Base-by-base conservation (phyloP, 2,888 invertebrate genomes). In the Drosophila robusta region DNA sequence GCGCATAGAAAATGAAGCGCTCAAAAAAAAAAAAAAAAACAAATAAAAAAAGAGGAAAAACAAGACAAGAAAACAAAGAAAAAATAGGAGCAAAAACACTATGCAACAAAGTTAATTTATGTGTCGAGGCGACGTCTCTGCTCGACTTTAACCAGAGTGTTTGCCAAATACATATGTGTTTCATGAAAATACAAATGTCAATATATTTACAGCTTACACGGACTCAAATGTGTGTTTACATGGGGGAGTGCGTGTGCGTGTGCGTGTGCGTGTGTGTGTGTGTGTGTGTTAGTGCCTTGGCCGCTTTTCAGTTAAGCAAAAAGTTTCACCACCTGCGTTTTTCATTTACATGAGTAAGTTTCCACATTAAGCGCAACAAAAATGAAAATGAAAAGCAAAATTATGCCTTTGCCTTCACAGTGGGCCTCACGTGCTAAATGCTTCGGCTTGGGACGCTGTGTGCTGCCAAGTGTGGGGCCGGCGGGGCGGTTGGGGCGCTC, bases 311-410 rank as follows among this genome's bases (percentile, higher is more conserved):
- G 77, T 64, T 68, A 65, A 60, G 66, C 65, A 63, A 60, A 75
- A 84, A 75, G 78, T 67, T 75, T 75, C 65, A 66, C 75, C 87
- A 87, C 81, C 82, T 82, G 82, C 70, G 73, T 75, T 78, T 85
- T 85, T 85, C 83, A 87, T 85, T 85, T 82, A 78, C 83, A 87
- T 87, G 83, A 87, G 86, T 85, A 85, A 87, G 80, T 85, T 87
- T 82, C 42, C 67, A 82, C 80, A 87, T 87, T 87, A 78, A 85
- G 70, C 72, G 69, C 47, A 72, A 60, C 62, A 44, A 69, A 81
- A 54, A 54, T 62, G 61, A 47, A 62, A 62, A 75, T 78, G 68
- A 72, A 80, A 83, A 74, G 81, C 78, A 68, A 75, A 85, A 78
- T 64, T 82, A 83, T 80, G 83, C 86, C 75, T 84, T 57, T 62